These are phyloP conservation scores for Halocynthia roretzi DNA, from an alignment of 23 tunicate species.

Conservation along the genomic window DNA sequence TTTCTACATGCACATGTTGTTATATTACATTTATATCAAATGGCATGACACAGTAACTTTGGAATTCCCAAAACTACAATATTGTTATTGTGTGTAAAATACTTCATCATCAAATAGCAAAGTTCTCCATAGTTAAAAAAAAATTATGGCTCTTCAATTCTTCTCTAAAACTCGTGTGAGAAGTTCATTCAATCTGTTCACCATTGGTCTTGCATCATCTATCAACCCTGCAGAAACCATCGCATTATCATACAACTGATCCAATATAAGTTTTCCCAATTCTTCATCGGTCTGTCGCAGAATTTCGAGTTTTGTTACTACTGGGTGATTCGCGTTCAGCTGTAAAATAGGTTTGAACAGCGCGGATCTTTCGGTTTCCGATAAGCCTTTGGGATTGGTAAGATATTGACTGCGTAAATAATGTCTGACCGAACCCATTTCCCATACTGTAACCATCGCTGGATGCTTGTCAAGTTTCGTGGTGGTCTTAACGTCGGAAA, in stretches of 20 bases:
- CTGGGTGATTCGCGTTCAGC: constrained; percentile 75
- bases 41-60: too few relatives aligned
- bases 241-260: constrained; percentile 83
- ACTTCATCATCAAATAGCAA: too few relatives aligned
- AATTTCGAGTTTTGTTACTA: constrained; percentile 46
- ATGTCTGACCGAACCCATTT: constrained; percentile 91
- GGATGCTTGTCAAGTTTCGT: constrained; percentile 97
- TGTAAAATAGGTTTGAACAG: constrained; percentile 89
- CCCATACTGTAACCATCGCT: constrained; percentile 98
- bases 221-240: constrained; percentile 92
- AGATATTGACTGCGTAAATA: constrained; percentile 82
- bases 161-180: constrained; percentile 57
- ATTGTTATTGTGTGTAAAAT: too few relatives aligned
- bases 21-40: too few relatives aligned
- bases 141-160: constrained; percentile 21
- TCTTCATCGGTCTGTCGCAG: constrained; percentile 46
- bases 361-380: constrained; percentile 48
- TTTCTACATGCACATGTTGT: too few relatives aligned
- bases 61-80: too few relatives aligned
- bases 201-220: constrained; percentile 96
- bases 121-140: too few relatives aligned
- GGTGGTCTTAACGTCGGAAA: constrained; percentile 69
- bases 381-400: constrained; percentile 75
- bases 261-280: constrained; percentile 40
- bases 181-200: constrained; percentile 66